A percentile compares a stretch with the other conserved stretches of the same genome.
Conservation (phyloP, 2,113 vertebrate species). For the Chloropsis hardwickii region DNA sequence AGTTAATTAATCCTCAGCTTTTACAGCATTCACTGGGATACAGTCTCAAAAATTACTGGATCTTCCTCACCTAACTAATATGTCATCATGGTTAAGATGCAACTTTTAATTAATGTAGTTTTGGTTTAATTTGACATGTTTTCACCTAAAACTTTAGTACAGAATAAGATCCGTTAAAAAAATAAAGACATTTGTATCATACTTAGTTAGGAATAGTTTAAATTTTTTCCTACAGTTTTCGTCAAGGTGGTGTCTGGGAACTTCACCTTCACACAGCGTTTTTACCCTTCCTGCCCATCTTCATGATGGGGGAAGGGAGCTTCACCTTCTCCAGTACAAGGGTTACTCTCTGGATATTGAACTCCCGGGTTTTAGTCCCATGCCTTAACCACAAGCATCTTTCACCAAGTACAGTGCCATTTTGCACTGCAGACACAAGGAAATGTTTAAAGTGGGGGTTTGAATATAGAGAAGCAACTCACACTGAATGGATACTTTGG, state of each 20-base stretch:
- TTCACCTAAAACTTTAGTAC: not conserved
- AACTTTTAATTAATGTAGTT: not conserved
- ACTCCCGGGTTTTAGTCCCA: not conserved
- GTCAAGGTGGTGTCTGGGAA: not conserved
- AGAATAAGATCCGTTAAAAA: not conserved
- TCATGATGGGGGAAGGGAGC: not conserved
- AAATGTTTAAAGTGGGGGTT: not conserved
- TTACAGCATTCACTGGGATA: not conserved
- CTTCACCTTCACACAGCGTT: not conserved
- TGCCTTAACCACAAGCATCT: conserved; percentile 23
- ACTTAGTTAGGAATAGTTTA: not conserved
- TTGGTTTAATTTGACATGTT: not conserved
- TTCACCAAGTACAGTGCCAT: not conserved
- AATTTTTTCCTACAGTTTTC: not conserved
- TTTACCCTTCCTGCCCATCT: not conserved
- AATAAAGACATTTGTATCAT: not conserved
- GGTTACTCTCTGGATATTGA: not conserved
- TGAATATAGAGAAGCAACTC: not conserved
- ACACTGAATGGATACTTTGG: not conserved
- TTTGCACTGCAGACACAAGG: not conserved
- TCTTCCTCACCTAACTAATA: not conserved
- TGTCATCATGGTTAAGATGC: not conserved
- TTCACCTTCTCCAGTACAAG: not conserved
- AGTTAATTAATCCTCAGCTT: not conserved
- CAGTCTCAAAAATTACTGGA: not conserved